Conservation (phyloP, 2,113 vertebrate genomes). For the Lasiurus borealis region DNA sequence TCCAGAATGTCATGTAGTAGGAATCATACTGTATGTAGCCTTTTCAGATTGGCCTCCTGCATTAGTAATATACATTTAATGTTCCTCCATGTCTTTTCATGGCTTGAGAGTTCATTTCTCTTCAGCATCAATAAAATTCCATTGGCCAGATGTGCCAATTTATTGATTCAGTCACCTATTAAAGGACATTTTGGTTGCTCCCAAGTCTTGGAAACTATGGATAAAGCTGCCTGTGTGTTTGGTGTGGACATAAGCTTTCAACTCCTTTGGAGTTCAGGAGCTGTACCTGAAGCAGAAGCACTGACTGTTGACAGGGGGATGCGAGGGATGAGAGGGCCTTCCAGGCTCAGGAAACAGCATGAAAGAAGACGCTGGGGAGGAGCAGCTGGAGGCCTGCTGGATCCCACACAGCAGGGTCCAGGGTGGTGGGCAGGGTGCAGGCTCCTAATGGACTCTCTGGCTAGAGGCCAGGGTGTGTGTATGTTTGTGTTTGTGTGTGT, state of each 20-base stretch:
- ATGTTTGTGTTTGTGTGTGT: too few relatives aligned
- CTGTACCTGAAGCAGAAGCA: not conserved
- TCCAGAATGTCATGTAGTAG: not conserved
- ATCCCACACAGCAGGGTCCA: not conserved
- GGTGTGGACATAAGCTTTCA: not conserved
- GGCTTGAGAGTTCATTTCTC: not conserved
- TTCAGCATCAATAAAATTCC: not conserved
- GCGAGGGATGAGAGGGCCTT: not conserved
- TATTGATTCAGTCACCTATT: not conserved
- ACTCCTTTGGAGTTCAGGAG: not conserved
- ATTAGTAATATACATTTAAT: not conserved
- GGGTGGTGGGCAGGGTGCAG: not conserved
- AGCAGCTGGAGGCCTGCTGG: not conserved
- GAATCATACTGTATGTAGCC: not conserved
- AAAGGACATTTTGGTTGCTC: not conserved
- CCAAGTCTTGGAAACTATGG: not conserved
- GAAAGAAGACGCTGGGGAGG: not conserved
- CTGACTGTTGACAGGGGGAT: not conserved
- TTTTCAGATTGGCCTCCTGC: not conserved
- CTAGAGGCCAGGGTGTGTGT: not conserved
- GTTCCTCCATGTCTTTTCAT: not conserved
- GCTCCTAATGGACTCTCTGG: not conserved
- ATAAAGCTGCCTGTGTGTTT: not conserved
- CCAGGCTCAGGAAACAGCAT: not conserved
- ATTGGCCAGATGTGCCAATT: not conserved